Conservation (phyloP, 2,113 vertebrate genomes). For the Andinoacara biseriatus region DNA sequence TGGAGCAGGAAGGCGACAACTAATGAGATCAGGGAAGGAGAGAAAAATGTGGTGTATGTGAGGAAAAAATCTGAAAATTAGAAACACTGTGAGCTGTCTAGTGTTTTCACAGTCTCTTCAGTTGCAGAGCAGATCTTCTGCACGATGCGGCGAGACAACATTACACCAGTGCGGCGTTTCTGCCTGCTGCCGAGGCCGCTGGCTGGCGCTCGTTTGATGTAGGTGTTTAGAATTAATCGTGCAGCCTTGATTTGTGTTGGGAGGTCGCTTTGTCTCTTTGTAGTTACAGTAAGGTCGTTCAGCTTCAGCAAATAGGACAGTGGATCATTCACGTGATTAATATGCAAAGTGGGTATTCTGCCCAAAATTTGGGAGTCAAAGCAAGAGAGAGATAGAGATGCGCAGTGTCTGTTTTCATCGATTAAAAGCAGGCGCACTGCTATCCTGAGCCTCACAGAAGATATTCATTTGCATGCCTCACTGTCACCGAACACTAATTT, state of each 20-base stretch:
- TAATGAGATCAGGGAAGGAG: slow-evolving; percentile 47
- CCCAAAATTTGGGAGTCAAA: slow-evolving; percentile 14
- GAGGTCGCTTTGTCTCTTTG: slow-evolving; percentile 17
- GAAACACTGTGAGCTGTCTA: slow-evolving; percentile 44
- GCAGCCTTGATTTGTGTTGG: slow-evolving; percentile 12
- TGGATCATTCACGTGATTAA: slow-evolving; percentile 22
- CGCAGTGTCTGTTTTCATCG: slow-evolving; percentile 17
- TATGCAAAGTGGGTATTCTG: slow-evolving; percentile 17
- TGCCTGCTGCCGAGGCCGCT: slow-evolving; percentile 39
- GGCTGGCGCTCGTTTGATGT: slow-evolving; percentile 9
- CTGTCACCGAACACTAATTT: slow-evolving; percentile 22
- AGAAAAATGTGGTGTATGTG: slow-evolving; percentile 25
- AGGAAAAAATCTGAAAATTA: slow-evolving; percentile 44
- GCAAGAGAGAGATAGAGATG: neutral
- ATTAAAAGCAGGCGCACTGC: slow-evolving; percentile 18
- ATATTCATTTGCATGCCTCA: slow-evolving; percentile 11
- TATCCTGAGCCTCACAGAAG: neutral
- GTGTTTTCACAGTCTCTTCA: slow-evolving; percentile 10
- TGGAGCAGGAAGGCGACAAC: slow-evolving; percentile 19
- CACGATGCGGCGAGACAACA: neutral
- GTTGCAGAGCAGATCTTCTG: neutral
- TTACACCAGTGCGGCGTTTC: neutral
- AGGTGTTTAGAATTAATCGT: neutral
- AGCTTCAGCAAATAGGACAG: slow-evolving; percentile 5
- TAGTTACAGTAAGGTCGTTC: slow-evolving; percentile 33